Evolutionary conservation across 1,140 invertebrate species (phyloP), one percentile per base, ranked within the genome.

Genomic region (Dermatophagoides farinae): DNA sequence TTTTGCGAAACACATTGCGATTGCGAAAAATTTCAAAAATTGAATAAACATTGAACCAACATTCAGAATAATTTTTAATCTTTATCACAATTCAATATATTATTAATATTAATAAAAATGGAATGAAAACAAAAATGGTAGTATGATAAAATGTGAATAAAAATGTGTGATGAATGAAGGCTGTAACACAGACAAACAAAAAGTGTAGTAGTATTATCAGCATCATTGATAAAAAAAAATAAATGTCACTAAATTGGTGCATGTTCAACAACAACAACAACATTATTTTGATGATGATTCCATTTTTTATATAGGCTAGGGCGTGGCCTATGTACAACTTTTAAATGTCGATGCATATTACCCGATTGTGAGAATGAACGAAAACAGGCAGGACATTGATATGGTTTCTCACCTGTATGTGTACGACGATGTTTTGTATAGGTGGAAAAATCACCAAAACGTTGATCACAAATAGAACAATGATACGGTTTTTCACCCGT

Each of bases 401-500:
- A 63, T 9, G 62, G 62, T 31, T 61, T 61, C 46, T 63, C 62
- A 22, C 62, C 62, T 14, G 60, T 50, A 25, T 63, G 62, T 1
- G 59, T 63, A 12, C 62, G 40, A n/a, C 40, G 16, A 44, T 63
- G 62, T 20, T 61, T 63, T 1, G 62, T 89, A 60, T 88, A 74
- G 67, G 88, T 85, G 66, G 83, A 86, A 70, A 88, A 87, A 9
- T 86, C 85, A 1, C 85, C 86, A 67, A 88, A 89, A 0, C 85
- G 85, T 38, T 63, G 22, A 12, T 12, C 11, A 43, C 62, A 63
- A 18, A 25, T 10, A 1, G 37, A 6, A 51, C 62, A 63, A 16
- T 22, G 18, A 37, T 49, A 63, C 5, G 60, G 60, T 23, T 49
- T 41, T 31, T 61, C 60, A 8, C 60, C 50, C 12, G 52, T 61